phyloP scores from a whole-genome alignment of 2,113 vertebrate genomes.

The Anoplopoma fimbria region DNA sequence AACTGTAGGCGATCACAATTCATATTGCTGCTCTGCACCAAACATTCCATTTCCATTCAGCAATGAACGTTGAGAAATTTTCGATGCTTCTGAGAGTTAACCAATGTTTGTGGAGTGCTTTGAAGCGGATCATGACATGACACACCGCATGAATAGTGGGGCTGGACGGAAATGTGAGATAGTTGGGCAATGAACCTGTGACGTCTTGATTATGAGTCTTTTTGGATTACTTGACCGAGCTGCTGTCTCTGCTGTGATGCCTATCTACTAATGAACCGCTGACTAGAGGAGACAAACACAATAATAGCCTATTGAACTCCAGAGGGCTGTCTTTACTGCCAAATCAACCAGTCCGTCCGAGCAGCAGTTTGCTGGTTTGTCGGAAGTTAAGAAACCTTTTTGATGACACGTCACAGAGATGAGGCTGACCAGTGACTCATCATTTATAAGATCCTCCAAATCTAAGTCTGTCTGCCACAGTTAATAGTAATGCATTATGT shows the following conservation, averaged over 20 bases:
- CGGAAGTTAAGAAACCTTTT: background rate
- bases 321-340: constrained; percentile 19
- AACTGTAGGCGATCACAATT: background rate
- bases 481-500: background rate
- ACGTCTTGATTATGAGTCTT: constrained; percentile 21
- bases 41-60: background rate
- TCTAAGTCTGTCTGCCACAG: background rate
- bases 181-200: constrained; percentile 6
- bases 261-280: constrained; percentile 70
- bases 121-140: background rate
- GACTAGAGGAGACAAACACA: constrained; percentile 54
- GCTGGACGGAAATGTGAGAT: background rate
- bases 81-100: background rate
- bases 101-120: background rate
- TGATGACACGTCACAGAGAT: background rate
- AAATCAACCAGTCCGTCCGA: constrained; percentile 8
- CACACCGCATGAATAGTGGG: background rate
- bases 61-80: background rate
- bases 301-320: constrained; percentile 72
- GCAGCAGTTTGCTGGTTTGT: background rate
- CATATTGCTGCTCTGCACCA: background rate
- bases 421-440: background rate
- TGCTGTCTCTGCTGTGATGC: constrained; percentile 47
- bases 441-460: background rate
- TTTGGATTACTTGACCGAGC: constrained; percentile 37